Evolutionary conservation across 2,113 vertebrate genomes (phyloP), one percentile per base, ranked within the genome.

Genomic region (Carettochelys insculpta): DNA sequence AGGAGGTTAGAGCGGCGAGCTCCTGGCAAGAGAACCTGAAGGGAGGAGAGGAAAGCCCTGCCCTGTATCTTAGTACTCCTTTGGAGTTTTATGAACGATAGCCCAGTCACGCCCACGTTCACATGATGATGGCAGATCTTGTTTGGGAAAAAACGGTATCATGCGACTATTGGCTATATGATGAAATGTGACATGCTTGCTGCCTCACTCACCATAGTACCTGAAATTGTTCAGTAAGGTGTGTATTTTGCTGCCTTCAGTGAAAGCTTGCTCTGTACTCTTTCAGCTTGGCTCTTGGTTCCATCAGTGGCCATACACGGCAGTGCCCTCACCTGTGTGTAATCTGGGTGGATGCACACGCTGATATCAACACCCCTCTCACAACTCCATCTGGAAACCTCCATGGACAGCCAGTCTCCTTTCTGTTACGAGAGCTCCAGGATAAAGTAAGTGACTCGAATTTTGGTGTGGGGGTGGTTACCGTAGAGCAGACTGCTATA

Each of bases 341-440:
- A 77, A 98, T 99, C 95, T 99, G 99, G 99, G 98, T 99, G 43
- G 99, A 99, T 47, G 99, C 99, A 2, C 99, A 99, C 2, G 98
- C 99, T 4, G 99, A 99, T 75, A 97, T 99, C 61, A 99, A 99
- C 92, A 99, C 99, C 0, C 99, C 99, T 16, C 97, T 98, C 87
- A 99, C 98, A n/a, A 99, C 98, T 38, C 97, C 97, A 11, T 98
- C 99, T 68, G 99, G 99, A 92, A 99, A 97, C 96, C 98, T 99
- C 65, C 99, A 99, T 10, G 99, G 99, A 43, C 99, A 99, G 89
- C 98, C 99, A 7, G 97, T 99, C 80, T 98, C 99, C 1, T 99
- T 99, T 96, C 98, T 99, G 90, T 97, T 99, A 65, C 98, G 98
- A 97, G 99, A 99, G 95, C 98, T 99, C 94, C 98, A 98, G 90